phyloP scores from a whole-genome alignment of 2,797 vertebrate genomes.

The Microhierax caerulescens region DNA sequence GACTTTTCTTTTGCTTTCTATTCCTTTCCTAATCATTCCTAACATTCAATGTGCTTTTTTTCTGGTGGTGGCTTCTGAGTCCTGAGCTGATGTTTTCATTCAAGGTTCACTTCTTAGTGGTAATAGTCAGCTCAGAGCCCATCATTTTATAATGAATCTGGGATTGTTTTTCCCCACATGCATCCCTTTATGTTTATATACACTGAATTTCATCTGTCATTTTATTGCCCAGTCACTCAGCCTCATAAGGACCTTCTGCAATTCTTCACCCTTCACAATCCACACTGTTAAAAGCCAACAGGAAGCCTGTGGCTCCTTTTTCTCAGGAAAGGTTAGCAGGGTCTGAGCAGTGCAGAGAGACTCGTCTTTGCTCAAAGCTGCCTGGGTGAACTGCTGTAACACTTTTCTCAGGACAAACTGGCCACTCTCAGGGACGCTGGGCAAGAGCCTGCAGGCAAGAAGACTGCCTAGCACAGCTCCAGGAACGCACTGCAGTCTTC shows the following conservation, averaged over 20 bases:
- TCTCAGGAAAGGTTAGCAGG: not conserved
- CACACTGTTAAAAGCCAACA: conserved; percentile 36
- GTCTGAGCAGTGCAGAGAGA: not conserved
- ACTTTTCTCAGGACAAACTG: not conserved
- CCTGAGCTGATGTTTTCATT: conserved; percentile 25
- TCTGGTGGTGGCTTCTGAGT: not conserved
- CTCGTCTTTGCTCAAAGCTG: not conserved
- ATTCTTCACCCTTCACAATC: conserved; percentile 48
- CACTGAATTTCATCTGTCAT: conserved; percentile 47
- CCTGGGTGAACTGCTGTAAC: not conserved
- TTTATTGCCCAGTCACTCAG: conserved; percentile 54
- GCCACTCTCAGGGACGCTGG: not conserved
- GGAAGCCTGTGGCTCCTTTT: conserved; percentile 9
- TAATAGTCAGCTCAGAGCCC: not conserved
- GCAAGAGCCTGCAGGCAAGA: not conserved
- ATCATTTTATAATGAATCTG: not conserved
- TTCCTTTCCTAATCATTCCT: not conserved
- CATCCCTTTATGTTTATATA: conserved; percentile 39
- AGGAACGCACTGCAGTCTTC: not conserved
- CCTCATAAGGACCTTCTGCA: conserved; percentile 57
- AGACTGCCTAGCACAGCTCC: not conserved
- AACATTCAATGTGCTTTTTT: not conserved
- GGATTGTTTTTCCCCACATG: not conserved
- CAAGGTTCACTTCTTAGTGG: not conserved
- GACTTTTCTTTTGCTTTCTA: not conserved